Conservation (phyloP, 2,888 invertebrate species). For the Plebejus melissa region DNA sequence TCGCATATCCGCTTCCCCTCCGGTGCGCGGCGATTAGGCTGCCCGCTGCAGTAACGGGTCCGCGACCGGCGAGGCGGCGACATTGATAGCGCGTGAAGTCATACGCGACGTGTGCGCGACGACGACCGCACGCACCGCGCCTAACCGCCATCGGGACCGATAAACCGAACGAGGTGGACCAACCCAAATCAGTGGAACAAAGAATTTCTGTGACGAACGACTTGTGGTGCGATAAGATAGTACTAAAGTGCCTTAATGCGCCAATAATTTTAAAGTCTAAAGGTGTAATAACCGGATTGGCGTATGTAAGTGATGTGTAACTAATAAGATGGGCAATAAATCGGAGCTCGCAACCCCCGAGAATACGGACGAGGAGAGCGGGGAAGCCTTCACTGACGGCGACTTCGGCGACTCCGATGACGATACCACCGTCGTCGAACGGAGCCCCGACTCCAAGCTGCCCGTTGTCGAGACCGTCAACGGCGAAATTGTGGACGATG, state of each 20-base stretch:
- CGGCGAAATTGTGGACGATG: slow-evolving; percentile 43
- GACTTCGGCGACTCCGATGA: slow-evolving; percentile 70
- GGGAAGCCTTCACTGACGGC: slow-evolving; percentile 69
- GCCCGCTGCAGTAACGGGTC: slow-evolving; percentile 46
- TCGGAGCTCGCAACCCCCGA: slow-evolving; percentile 59
- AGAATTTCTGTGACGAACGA: slow-evolving; percentile 23
- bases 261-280: slow-evolving; percentile 51
- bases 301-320: slow-evolving; percentile 42
- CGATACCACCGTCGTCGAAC: slow-evolving; percentile 51
- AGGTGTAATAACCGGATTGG: slow-evolving; percentile 41
- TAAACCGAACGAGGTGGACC: slow-evolving; percentile 20
- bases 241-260: slow-evolving; percentile 42
- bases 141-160: slow-evolving; percentile 25
- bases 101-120: slow-evolving; percentile 37
- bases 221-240: slow-evolving; percentile 36
- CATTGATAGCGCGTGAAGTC: slow-evolving; percentile 52
- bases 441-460: slow-evolving; percentile 43
- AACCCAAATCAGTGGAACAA: slow-evolving; percentile 27
- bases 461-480: slow-evolving; percentile 64
- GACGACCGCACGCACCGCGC: slow-evolving; percentile 43
- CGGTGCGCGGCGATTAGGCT: slow-evolving; percentile 36
- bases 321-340: slow-evolving; percentile 52
- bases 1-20: slow-evolving; percentile 38
- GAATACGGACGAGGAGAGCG: slow-evolving; percentile 67
- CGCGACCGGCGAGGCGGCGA: slow-evolving; percentile 41